Evolutionary conservation across 2,113 vertebrate genomes (phyloP), one percentile per base, ranked within the genome.

Genomic region (Rhadina sibilatrix): DNA sequence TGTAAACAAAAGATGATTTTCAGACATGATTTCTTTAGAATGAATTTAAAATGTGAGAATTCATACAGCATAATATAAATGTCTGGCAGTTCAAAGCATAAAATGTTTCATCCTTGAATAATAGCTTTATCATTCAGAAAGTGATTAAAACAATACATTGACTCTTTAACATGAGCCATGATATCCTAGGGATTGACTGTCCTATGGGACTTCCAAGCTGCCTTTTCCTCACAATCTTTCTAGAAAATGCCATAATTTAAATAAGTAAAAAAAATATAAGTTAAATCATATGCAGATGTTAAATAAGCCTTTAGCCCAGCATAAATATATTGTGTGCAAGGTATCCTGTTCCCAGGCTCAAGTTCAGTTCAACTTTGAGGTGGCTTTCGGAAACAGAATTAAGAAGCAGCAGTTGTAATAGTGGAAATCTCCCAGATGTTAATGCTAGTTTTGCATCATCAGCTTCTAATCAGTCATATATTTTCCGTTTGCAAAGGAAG

Each of bases 221-320:
- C 54, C 37, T 81, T 66, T 72, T 52, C n/a, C n/a, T 61, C 44
- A 82, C 54, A 12, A 9, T 79, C n/a, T 95, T 96, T 93, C 84
- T 68, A 77, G 80, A 95, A 96, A 94, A 83, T 56, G 50, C 10
- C 23, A 89, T 54, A 63, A 81, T 92, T 85, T 63, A 61, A 61
- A 27, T 84, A 92, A 94, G 27, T 76, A 83, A 94, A 81, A 81
- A 81, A 88, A 96, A 92, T 66, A 42, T 69, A 87, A 95, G 97
- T 83, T 91, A 74, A 87, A 89, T 96, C 93, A 72, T 97, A 96
- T 66, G 78, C 74, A 98, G 97, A 96, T 96, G 94, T 54, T 89
- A 46, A 92, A 50, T 91, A 22, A 96, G 50, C 17, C 83, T 93
- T 93, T 94, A 38, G 64, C 23, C 47, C 19, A 75, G 38, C 16